Percentiles rank a stretch among this genome's conserved stretches.
Conservation (phyloP, 2,888 invertebrate genomes). For the Octodonta nipae region DNA sequence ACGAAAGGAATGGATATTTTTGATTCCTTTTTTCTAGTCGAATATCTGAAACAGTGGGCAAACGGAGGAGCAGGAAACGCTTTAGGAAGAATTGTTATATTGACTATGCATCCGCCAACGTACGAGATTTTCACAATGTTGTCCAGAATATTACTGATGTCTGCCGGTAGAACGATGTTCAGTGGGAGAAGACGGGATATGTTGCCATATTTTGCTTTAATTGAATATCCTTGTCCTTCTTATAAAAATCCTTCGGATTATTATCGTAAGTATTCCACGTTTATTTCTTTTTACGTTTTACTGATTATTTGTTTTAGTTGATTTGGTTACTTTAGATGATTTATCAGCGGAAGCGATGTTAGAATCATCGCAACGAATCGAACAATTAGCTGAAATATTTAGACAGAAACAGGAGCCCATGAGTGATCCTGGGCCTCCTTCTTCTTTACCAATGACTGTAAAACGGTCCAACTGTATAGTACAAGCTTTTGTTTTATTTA, state of each 20-base stretch:
- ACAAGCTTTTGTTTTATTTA: slow-evolving; percentile 57
- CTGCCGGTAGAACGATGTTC: slow-evolving; percentile 83
- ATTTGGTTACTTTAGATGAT: slow-evolving; percentile 85
- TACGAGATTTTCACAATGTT: slow-evolving; percentile 93
- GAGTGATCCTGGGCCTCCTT: slow-evolving; percentile 65
- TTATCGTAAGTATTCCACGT: slow-evolving; percentile 62
- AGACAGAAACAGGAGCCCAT: slow-evolving; percentile 51
- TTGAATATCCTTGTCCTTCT: slow-evolving; percentile 88
- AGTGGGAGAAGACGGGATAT: slow-evolving; percentile 79
- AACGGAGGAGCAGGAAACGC: slow-evolving; percentile 35
- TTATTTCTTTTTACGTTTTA: background rate
- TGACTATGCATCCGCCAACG: slow-evolving; percentile 87
- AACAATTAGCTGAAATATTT: slow-evolving; percentile 74
- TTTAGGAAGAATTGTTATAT: slow-evolving; percentile 64
- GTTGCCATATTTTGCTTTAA: slow-evolving; percentile 75
- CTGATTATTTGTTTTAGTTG: slow-evolving; percentile 48
- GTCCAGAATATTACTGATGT: slow-evolving; percentile 69
- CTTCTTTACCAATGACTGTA: slow-evolving; percentile 54
- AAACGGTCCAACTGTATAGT: slow-evolving; percentile 50
- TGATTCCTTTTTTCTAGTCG: slow-evolving; percentile 88
- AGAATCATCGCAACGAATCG: slow-evolving; percentile 86
- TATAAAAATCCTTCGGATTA: slow-evolving; percentile 95
- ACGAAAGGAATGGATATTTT: slow-evolving; percentile 83
- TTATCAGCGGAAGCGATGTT: slow-evolving; percentile 86
- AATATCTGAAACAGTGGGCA: slow-evolving; percentile 87